A percentile compares a stretch with the other conserved stretches of the same genome.
Evolutionary conservation across 2,888 invertebrate genomes (phyloP).

Genomic region (Torymus tubicola): DNA sequence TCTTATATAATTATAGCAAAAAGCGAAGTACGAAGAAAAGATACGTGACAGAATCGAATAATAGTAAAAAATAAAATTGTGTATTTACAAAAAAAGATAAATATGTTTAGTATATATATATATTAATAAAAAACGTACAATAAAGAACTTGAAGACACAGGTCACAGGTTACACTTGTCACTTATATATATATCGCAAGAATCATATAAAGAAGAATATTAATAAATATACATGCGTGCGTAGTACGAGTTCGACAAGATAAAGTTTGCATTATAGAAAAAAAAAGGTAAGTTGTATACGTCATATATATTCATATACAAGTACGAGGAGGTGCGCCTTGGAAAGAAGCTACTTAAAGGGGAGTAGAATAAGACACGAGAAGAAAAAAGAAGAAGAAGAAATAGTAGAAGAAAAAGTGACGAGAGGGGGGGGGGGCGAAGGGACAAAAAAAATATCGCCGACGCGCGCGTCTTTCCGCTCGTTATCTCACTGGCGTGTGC

Average conservation of each 20-base stretch:
- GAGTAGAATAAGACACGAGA: neutral
- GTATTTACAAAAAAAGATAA: too few relatives aligned
- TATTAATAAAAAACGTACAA: too few relatives aligned
- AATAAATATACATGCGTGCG: conserved; percentile 30
- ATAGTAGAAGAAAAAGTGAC: neutral
- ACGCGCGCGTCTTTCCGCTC: neutral
- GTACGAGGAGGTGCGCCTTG: conserved; percentile 12
- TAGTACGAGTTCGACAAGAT: neutral
- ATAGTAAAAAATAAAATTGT: neutral
- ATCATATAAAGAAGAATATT: too few relatives aligned
- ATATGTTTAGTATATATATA: too few relatives aligned
- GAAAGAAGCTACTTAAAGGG: conserved; percentile 10
- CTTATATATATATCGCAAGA: too few relatives aligned
- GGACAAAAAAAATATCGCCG: neutral
- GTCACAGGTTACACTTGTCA: too few relatives aligned
- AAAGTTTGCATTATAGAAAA: conserved; percentile 16
- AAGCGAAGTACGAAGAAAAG: neutral
- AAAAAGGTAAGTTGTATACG: neutral
- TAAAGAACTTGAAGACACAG: too few relatives aligned
- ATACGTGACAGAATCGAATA: neutral
- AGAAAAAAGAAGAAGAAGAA: neutral
- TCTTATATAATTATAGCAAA: too few relatives aligned
- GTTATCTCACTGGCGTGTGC: neutral
- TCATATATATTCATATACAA: too few relatives aligned
- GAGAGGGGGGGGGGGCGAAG: too few relatives aligned